Percentiles rank a stretch among this genome's conserved stretches.
These are phyloP conservation scores for Elgonia sp. DNA, from an alignment of 2,888 invertebrate genomes.

Conservation along the genomic window DNA sequence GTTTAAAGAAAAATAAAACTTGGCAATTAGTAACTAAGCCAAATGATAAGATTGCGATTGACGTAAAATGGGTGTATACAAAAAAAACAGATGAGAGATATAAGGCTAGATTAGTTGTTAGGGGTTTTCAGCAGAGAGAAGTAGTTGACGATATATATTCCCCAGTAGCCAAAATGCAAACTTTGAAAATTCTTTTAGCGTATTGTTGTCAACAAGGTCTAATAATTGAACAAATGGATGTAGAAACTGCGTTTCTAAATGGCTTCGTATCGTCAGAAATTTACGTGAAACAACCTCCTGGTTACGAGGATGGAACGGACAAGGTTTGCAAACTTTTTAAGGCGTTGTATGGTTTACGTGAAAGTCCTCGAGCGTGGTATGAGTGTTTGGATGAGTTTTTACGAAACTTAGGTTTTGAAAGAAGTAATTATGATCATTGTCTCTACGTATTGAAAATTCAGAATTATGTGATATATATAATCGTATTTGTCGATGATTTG, in stretches of 20 bases:
- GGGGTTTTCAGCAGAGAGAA: not conserved
- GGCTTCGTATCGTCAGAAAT: slow-evolving; percentile 63
- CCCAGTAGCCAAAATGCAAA: slow-evolving; percentile 21
- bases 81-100: not conserved
- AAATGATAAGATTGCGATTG: slow-evolving; percentile 17
- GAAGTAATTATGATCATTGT: slow-evolving; percentile 68
- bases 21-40: slow-evolving; percentile 39
- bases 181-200: slow-evolving; percentile 25
- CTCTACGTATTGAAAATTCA: not conserved
- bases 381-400: slow-evolving; percentile 76
- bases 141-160: not conserved
- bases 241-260: slow-evolving; percentile 74
- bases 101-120: slow-evolving; percentile 14
- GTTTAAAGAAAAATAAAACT: slow-evolving; percentile 52
- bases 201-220: slow-evolving; percentile 53
- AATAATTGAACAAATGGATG: slow-evolving; percentile 67
- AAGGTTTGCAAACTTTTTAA: slow-evolving; percentile 73
- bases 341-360: slow-evolving; percentile 76
- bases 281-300: slow-evolving; percentile 66
- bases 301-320: slow-evolving; percentile 54
- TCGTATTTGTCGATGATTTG: slow-evolving; percentile 34
- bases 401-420: slow-evolving; percentile 56
- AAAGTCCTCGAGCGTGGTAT: slow-evolving; percentile 77
- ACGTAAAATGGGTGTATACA: slow-evolving; percentile 25
- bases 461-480: not conserved